phyloP scores from a whole-genome alignment of 30 jellyfish, hydroid and myxozoan species.

The Haliclystus octoradiatus region DNA sequence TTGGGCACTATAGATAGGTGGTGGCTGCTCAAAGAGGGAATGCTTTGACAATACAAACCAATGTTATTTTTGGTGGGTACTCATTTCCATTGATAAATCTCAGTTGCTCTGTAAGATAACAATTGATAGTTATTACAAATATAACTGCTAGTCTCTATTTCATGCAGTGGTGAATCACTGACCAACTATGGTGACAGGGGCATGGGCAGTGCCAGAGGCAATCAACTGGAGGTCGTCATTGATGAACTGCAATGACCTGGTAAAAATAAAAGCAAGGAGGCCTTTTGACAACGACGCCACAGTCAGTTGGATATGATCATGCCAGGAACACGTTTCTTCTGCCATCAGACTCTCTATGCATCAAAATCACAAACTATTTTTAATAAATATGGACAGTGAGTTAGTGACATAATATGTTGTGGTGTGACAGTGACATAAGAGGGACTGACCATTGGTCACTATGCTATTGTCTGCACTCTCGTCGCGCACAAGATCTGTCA shows the following conservation, averaged over 20 bases:
- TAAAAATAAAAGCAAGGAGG: neutral
- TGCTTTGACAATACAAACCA: neutral
- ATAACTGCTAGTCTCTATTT: neutral
- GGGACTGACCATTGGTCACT: no score
- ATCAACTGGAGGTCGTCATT: neutral
- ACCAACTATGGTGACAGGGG: neutral
- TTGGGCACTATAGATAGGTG: neutral
- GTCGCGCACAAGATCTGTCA: neutral
- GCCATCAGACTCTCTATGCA: no score
- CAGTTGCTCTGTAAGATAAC: neutral
- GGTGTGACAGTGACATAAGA: no score
- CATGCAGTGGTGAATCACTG: no score
- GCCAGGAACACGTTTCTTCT: neutral
- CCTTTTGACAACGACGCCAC: neutral
- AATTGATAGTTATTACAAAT: neutral
- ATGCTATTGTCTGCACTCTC: no score
- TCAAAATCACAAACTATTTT: no score
- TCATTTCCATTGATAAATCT: neutral
- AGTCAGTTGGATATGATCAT: neutral
- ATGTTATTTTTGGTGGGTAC: neutral
- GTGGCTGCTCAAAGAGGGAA: neutral
- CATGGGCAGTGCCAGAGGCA: neutral
- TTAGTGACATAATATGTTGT: no score
- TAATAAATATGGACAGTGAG: no score
- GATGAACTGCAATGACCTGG: neutral